phyloP scores from a whole-genome alignment of 2,888 invertebrate species.

The Caprella mutica region DNA sequence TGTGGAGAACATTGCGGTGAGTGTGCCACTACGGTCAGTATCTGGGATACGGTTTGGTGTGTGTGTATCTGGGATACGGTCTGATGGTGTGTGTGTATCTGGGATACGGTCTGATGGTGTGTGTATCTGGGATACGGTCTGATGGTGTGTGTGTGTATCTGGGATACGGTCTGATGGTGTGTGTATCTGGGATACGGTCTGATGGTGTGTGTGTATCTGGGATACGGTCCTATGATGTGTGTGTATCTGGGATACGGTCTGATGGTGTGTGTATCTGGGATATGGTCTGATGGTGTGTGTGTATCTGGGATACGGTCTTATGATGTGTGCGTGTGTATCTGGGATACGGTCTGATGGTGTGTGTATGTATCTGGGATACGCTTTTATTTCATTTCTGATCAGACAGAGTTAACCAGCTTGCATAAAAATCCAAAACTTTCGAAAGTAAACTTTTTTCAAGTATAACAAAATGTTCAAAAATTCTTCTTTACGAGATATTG shows the following conservation, averaged over 20 bases:
- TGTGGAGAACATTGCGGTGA: conserved; percentile 31
- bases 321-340: no score
- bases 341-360: no score
- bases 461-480: no score
- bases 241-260: neutral
- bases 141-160: neutral
- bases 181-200: neutral
- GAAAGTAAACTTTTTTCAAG: no score
- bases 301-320: no score
- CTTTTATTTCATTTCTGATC: no score
- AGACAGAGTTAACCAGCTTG: no score
- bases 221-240: neutral
- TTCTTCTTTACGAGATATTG: no score
- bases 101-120: neutral
- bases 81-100: neutral
- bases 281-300: no score
- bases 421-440: no score
- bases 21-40: neutral
- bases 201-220: neutral
- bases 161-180: neutral
- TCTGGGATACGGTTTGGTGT: neutral
- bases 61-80: neutral
- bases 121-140: neutral
- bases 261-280: no score
- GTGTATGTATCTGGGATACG: no score